Evolutionary conservation across 1,140 invertebrate genomes (phyloP), one percentile per base, ranked within the genome.

Genomic region (Drosophila gunungcola): DNA sequence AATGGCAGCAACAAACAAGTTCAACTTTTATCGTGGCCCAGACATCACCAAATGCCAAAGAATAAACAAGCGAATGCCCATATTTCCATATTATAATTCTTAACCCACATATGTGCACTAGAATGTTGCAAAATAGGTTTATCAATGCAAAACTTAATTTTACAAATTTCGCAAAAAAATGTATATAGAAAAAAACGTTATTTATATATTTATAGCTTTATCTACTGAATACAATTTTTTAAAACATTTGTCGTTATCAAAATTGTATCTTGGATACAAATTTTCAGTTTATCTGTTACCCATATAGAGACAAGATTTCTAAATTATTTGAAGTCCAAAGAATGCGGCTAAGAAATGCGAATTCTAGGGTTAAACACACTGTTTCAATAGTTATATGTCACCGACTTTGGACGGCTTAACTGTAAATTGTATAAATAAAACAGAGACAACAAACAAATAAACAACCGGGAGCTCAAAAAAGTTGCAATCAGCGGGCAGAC

Each of bases 341-440:
- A 16, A 34, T 13, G 34, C 3, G 9, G 6, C 11, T 2, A 3
- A 11, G 29, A 16, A 9, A 38, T n/a, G 16, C 5, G 7, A 12
- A 2, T 2, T 13, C 46, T 41, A 36, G 64, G 64, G 64, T 68
- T 68, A 68, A 68, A 6, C 43, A 27, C 29, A 27, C n/a, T 27
- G 36, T 51, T 68, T 68, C 38, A 16, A 11, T 41, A 34, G 36
- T 36, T 42, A 16, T 67, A 68, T 65, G 48, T 45, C 64, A 68
- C 38, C 21, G 68, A 38, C 67, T 72, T 32, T 34, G 16, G 63
- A 63, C 43, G 34, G 21, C 73, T 42, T 78, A 88, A 88, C 83
- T 88, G 83, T 88, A 88, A 89, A 83, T 73, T 83, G 83, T 61
- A 88, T 88, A 83, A 89, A 89, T 88, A 89, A 88, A 88, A 89